Evolutionary conservation across 92 coral and sea anemone species (phyloP).

Genomic region (Palythoa grandiflora): DNA sequence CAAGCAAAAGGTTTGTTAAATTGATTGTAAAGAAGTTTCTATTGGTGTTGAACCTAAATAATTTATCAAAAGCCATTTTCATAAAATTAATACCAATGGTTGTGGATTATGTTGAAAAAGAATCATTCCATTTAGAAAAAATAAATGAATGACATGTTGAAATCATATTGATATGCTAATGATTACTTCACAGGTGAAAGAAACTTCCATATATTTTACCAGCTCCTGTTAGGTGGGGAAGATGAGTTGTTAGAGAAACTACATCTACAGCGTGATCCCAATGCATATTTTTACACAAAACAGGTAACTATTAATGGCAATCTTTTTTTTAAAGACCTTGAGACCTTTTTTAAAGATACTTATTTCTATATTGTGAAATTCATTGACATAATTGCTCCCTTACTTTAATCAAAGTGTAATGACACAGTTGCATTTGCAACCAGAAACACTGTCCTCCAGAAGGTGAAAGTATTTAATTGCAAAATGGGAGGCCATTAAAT

Average conservation of each 20-base stretch:
- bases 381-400: too few species aligned
- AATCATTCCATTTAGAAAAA: too few species aligned
- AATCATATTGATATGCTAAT: neutral
- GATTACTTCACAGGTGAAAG: slow-evolving; percentile 77
- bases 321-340: too few species aligned
- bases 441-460: neutral
- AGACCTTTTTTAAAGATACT: too few species aligned
- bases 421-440: too few species aligned
- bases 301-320: slow-evolving; percentile 67
- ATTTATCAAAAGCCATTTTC: too few species aligned
- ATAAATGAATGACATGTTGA: neutral
- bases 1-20: slow-evolving; percentile 84
- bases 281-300: slow-evolving; percentile 78
- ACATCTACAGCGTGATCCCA: slow-evolving; percentile 83
- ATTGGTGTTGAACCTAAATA: neutral
- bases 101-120: too few species aligned
- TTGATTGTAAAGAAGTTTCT: neutral
- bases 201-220: slow-evolving; percentile 98
- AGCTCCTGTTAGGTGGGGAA: slow-evolving; percentile 89
- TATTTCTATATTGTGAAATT: too few species aligned
- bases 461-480: slow-evolving; percentile 77
- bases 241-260: slow-evolving; percentile 78
- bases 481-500: slow-evolving; percentile 89
- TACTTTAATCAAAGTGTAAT: too few species aligned
- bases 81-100: too few species aligned